A percentile compares a stretch with the other conserved stretches of the same genome.
Conservation (phyloP, 2,888 invertebrate species). For the Molanna angustata region DNA sequence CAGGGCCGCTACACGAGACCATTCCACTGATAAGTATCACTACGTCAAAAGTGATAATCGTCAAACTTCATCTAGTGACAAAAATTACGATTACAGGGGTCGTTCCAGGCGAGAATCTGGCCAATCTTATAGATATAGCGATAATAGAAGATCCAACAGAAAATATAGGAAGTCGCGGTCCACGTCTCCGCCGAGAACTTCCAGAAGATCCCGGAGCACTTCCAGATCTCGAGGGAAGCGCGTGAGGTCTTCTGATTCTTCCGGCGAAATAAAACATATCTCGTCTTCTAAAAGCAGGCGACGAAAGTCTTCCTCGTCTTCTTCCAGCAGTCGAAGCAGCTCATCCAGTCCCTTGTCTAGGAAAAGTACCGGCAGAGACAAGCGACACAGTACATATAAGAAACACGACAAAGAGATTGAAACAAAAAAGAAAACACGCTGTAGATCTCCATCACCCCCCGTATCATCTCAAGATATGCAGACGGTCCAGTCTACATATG, state of each 20-base stretch:
- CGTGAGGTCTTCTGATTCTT: constrained; percentile 19
- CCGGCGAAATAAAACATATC: too few relatives aligned
- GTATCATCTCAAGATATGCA: too few relatives aligned
- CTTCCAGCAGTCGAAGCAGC: constrained; percentile 8
- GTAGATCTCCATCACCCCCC: too few relatives aligned
- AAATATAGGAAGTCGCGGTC: constrained; percentile 38
- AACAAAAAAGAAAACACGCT: neutral
- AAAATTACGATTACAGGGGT: neutral
- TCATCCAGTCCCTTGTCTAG: neutral
- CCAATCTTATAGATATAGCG: neutral
- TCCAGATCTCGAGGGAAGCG: constrained; percentile 12
- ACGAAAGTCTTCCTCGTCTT: constrained; percentile 32
- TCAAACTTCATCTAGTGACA: too few relatives aligned
- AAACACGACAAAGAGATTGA: neutral
- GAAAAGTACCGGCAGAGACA: neutral
- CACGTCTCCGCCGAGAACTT: constrained; percentile 5
- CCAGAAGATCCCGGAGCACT: constrained; percentile 15
- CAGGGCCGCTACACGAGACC: neutral
- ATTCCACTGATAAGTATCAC: neutral
- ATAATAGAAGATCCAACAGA: constrained; percentile 28
- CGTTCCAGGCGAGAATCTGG: neutral
- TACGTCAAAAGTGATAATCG: too few relatives aligned
- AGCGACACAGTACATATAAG: neutral
- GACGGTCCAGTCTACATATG: too few relatives aligned
- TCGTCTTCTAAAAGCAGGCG: constrained; percentile 37